A percentile compares a stretch with the other conserved stretches of the same genome.
phyloP scores from a whole-genome alignment of 2,797 vertebrate species.

The Arnoldichthys spilopterus region DNA sequence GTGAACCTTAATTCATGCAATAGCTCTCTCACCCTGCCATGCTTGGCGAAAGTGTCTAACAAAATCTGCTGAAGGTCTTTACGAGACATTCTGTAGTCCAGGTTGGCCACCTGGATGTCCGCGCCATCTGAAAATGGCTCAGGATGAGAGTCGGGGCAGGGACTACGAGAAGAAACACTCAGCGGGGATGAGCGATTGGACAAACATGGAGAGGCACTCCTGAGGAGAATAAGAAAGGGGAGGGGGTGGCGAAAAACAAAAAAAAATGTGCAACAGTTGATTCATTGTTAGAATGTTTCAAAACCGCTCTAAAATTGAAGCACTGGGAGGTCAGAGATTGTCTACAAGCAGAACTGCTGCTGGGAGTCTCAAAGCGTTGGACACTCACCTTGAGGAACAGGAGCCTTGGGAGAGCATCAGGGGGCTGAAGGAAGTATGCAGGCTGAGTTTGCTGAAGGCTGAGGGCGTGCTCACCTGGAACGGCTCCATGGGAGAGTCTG shows the following conservation, averaged over 20 bases:
- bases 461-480: slow-evolving; percentile 96
- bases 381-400: slow-evolving; percentile 89
- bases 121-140: slow-evolving; percentile 91
- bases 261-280: too few relatives aligned
- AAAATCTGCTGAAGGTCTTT: slow-evolving; percentile 92
- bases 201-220: slow-evolving; percentile 87
- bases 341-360: too few relatives aligned
- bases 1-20: not conserved
- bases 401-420: slow-evolving; percentile 84
- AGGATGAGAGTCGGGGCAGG: slow-evolving; percentile 67
- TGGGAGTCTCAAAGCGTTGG: too few relatives aligned
- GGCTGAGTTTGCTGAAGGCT: slow-evolving; percentile 91
- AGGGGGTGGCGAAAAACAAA: not conserved
- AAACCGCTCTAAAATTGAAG: too few relatives aligned
- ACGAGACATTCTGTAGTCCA: slow-evolving; percentile 95
- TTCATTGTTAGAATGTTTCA: too few relatives aligned
- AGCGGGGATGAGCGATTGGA: slow-evolving; percentile 90
- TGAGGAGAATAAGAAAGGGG: slow-evolving; percentile 54
- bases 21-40: slow-evolving; percentile 91
- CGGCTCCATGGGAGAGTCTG: slow-evolving; percentile 80
- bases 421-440: slow-evolving; percentile 88
- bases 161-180: slow-evolving; percentile 70
- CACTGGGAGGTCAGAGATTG: too few relatives aligned
- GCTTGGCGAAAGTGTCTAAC: slow-evolving; percentile 86
- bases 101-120: slow-evolving; percentile 90